Conservation (phyloP, 2,797 vertebrate genomes). For the Oreochromis mossambicus region DNA sequence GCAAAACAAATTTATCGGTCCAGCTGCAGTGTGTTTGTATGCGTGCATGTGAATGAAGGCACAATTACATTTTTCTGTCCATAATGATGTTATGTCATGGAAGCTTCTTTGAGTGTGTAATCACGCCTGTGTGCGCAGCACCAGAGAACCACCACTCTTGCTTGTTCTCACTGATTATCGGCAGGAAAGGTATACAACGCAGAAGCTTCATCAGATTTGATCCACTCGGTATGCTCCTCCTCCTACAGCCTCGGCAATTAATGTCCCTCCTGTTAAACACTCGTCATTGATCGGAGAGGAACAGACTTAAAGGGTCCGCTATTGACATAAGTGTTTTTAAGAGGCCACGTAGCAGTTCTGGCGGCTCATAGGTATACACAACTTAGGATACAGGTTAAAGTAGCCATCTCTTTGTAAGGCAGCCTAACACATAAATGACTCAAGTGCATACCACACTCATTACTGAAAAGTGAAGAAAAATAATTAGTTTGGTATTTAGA, state of each 20-base stretch:
- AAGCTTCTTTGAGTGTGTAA: not conserved
- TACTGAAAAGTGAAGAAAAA: not conserved
- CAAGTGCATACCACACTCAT: not conserved
- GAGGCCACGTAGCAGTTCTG: not conserved
- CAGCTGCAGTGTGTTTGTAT: not conserved
- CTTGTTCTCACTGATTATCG: not conserved
- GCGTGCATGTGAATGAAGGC: not conserved
- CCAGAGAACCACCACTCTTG: not conserved
- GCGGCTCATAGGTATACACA: not conserved
- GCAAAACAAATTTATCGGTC: not conserved
- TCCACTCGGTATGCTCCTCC: slow-evolving; percentile 1
- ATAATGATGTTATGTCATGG: not conserved
- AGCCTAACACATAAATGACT: not conserved
- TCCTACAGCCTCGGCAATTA: slow-evolving; percentile 9
- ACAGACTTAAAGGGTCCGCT: slow-evolving; percentile 2
- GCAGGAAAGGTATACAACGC: not conserved
- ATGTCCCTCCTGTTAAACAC: slow-evolving; percentile 6
- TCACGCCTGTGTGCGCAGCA: not conserved
- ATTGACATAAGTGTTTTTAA: not conserved
- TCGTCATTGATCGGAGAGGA: slow-evolving; percentile 14
- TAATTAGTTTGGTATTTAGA: not conserved
- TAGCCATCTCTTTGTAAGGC: not conserved
- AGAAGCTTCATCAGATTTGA: slow-evolving; percentile 9
- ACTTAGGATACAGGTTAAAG: not conserved
- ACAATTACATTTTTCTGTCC: not conserved